Conservation (phyloP, 1,140 invertebrate species). For the Calycopis cecrops region DNA sequence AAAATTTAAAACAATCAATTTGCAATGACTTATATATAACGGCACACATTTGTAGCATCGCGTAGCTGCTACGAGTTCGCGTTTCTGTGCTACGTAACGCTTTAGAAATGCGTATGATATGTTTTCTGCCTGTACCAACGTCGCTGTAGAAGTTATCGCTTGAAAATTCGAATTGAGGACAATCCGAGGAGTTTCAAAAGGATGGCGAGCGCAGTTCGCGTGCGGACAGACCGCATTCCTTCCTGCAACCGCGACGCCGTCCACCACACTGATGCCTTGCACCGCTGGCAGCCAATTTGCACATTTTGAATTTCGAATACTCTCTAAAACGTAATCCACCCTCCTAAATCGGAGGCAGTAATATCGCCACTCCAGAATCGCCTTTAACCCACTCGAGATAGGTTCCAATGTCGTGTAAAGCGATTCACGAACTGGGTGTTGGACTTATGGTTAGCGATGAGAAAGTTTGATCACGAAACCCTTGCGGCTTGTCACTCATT, state of each 20-base stretch:
- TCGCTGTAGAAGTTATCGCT: too few species aligned
- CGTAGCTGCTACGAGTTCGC: too few species aligned
- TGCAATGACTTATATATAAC: too few species aligned
- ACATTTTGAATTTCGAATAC: conserved; percentile 36
- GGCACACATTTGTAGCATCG: too few species aligned
- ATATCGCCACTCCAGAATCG: conserved; percentile 16
- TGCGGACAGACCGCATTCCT: conserved; percentile 26
- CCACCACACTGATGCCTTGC: conserved; percentile 24
- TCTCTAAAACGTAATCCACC: conserved; percentile 13
- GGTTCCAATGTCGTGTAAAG: conserved; percentile 2
- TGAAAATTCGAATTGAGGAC: too few species aligned
- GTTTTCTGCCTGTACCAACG: too few species aligned
- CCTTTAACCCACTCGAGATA: conserved; percentile 15
- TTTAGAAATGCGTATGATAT: too few species aligned
- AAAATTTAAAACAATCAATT: too few species aligned
- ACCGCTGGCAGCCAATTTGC: conserved; percentile 35
- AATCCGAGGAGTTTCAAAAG: conserved; percentile 4
- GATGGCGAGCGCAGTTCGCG: conserved; percentile 25
- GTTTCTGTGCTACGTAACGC: too few species aligned
- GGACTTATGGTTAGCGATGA: conserved; percentile 15
- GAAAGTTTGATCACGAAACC: conserved; percentile 27
- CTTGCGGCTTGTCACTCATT: conserved; percentile 35
- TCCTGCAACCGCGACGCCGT: conserved; percentile 21
- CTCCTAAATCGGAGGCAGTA: neutral
- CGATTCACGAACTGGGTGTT: conserved; percentile 11